Percentiles rank a stretch among this genome's conserved stretches.
These are phyloP conservation scores for Notothenia coriiceps DNA, from an alignment of 2,113 vertebrate genomes.

Conservation along the genomic window DNA sequence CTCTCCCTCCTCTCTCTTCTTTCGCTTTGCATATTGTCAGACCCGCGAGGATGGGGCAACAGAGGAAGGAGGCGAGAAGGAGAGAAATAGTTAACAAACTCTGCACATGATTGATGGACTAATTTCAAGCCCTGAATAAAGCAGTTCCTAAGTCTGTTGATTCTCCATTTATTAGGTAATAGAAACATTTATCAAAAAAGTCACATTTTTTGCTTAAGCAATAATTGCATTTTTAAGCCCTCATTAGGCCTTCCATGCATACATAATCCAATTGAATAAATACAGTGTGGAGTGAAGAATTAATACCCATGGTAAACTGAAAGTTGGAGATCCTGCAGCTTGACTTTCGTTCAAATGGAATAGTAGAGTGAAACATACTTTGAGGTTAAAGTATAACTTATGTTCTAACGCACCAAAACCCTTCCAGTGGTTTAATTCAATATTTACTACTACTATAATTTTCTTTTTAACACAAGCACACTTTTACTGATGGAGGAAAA, in stretches of 20 bases:
- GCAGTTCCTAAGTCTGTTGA: constrained; percentile 96
- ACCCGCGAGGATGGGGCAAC: constrained; percentile 67
- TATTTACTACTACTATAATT: constrained; percentile 19
- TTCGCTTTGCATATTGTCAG: constrained; percentile 67
- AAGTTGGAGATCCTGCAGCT: constrained; percentile 70
- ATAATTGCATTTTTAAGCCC: constrained; percentile 94
- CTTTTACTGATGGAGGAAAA: background rate
- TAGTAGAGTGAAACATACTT: constrained; percentile 31
- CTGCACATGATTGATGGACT: constrained; percentile 96
- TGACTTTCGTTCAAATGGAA: constrained; percentile 52
- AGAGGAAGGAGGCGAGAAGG: constrained; percentile 44
- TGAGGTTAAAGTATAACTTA: constrained; percentile 24
- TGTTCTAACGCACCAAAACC: background rate
- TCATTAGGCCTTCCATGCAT: constrained; percentile 90
- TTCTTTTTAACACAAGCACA: background rate
- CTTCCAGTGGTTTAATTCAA: constrained; percentile 34
- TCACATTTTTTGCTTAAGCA: constrained; percentile 89
- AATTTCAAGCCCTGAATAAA: constrained; percentile 97
- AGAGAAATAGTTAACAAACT: constrained; percentile 93
- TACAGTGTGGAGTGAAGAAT: constrained; percentile 82
- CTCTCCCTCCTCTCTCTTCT: background rate
- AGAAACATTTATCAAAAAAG: constrained; percentile 96
- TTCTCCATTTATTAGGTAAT: constrained; percentile 97
- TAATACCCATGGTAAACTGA: constrained; percentile 81
- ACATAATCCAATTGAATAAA: constrained; percentile 89